These are phyloP conservation scores for Elephas maximus DNA, from an alignment of 2,113 vertebrate species.

Conservation along the genomic window DNA sequence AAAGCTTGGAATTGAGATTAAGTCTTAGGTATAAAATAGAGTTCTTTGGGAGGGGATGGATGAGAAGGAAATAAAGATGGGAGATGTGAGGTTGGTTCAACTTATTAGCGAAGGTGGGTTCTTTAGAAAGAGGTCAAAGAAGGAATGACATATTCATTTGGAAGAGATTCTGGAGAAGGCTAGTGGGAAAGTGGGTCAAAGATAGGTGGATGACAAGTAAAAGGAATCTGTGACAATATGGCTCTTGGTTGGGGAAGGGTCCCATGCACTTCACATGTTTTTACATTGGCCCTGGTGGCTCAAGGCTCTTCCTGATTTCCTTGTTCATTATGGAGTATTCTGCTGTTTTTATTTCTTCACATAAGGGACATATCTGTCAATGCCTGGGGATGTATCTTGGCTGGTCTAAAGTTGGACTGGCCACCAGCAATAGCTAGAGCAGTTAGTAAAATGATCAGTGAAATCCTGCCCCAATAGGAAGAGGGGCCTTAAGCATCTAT, in stretches of 20 bases:
- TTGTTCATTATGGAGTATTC: not conserved
- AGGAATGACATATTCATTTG: not conserved
- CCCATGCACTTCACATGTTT: not conserved
- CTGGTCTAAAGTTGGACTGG: not conserved
- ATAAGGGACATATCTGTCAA: not conserved
- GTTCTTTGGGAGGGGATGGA: not conserved
- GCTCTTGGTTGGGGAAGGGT: not conserved
- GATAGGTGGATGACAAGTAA: not conserved
- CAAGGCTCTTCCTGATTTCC: not conserved
- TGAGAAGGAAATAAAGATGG: not conserved
- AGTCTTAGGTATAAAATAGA: not conserved
- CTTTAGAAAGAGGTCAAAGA: not conserved
- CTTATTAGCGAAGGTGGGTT: not conserved
- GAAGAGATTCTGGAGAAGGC: not conserved
- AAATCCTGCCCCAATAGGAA: not conserved
- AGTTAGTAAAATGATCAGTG: not conserved
- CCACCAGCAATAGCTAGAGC: not conserved
- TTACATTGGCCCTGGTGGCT: not conserved
- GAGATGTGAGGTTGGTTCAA: not conserved
- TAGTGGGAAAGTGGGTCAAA: not conserved
- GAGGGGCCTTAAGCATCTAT: no score
- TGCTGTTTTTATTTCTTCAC: conserved; percentile 8
- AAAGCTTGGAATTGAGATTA: not conserved
- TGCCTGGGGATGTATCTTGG: not conserved
- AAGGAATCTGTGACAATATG: not conserved